Evolutionary conservation across 2,113 vertebrate genomes (phyloP).

Genomic region (Mustela nigripes): DNA sequence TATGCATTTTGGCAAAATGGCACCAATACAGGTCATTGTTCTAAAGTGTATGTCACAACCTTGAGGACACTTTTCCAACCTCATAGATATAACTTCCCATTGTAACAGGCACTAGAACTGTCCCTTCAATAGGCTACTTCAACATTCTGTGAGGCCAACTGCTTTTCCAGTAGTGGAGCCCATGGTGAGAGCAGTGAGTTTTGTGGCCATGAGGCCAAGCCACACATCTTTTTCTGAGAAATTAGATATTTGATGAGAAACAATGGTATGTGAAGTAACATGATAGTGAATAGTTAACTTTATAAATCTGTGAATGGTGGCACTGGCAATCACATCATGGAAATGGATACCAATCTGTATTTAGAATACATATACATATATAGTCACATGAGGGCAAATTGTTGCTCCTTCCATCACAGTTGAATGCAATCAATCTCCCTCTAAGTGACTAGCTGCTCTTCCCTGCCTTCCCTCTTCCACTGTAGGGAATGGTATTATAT

Average conservation of each 20-base stretch:
- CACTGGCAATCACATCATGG: neutral
- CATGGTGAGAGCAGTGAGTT: slow-evolving; percentile 11
- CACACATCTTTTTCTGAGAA: slow-evolving; percentile 19
- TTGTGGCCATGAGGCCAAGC: neutral
- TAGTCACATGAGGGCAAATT: slow-evolving; percentile 4
- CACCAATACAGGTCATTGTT: neutral
- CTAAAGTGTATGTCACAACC: neutral
- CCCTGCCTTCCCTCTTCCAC: neutral
- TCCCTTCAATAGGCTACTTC: slow-evolving; percentile 15
- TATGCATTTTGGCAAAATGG: neutral
- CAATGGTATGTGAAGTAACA: slow-evolving; percentile 11
- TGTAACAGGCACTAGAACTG: neutral
- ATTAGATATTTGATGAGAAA: slow-evolving; percentile 42
- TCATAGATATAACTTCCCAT: neutral
- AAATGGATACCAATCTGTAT: neutral
- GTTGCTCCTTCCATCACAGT: neutral
- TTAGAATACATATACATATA: neutral
- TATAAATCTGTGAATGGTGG: slow-evolving; percentile 49
- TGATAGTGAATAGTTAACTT: slow-evolving; percentile 31
- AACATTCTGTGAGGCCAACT: neutral
- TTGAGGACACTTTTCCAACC: neutral
- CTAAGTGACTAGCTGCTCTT: neutral
- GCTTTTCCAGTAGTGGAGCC: neutral
- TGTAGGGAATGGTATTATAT: neutral
- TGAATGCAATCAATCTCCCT: slow-evolving; percentile 28